Conservation (phyloP, 2,888 invertebrate genomes). For the Zhengitettix transpicula region DNA sequence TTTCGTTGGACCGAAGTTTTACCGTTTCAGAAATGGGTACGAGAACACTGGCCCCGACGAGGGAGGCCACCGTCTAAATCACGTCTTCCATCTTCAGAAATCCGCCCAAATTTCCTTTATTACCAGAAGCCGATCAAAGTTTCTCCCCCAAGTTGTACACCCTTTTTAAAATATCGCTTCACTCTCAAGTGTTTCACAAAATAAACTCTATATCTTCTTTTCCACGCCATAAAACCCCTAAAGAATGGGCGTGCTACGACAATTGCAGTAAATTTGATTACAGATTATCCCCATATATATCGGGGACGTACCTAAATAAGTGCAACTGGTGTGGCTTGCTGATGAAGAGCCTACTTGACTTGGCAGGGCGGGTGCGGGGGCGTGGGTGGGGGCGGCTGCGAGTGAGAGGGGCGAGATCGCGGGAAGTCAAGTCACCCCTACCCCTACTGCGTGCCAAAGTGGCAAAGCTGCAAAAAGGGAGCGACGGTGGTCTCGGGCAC, state of each 20-base stretch:
- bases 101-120: conserved; percentile 19
- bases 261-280: conserved; percentile 22
- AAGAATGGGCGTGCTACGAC: conserved; percentile 19
- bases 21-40: too few species aligned
- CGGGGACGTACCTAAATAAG: conserved; percentile 17
- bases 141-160: conserved; percentile 13
- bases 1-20: too few species aligned
- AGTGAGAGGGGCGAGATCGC: background rate
- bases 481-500: background rate
- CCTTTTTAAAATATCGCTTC: conserved; percentile 20
- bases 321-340: conserved; percentile 17
- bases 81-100: conserved; percentile 9
- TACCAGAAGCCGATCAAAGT: conserved; percentile 20
- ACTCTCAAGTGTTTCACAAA: conserved; percentile 19
- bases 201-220: conserved; percentile 22
- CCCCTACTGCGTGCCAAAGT: background rate
- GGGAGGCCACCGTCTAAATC: background rate
- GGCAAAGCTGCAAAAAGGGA: conserved; percentile 1
- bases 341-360: conserved; percentile 7
- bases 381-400: background rate
- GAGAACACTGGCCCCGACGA: background rate
- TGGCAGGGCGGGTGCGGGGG: background rate
- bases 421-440: background rate
- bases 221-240: conserved; percentile 20
- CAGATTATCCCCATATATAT: conserved; percentile 21